Evolutionary conservation across 2,797 vertebrate genomes (phyloP), one percentile per base, ranked within the genome.

Genomic region (Gymnothorax reevesii): DNA sequence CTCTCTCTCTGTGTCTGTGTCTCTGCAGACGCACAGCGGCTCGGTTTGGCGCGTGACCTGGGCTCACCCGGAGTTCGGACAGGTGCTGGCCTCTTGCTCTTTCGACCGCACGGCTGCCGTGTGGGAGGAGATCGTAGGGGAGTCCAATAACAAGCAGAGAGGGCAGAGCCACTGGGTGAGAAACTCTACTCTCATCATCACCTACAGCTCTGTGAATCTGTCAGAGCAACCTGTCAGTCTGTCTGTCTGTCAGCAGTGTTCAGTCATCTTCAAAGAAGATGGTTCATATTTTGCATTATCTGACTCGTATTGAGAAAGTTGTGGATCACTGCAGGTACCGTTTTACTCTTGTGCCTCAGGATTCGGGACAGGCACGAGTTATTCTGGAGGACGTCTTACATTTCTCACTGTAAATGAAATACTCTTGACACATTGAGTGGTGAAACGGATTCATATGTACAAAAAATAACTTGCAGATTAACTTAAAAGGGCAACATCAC

Each of bases 51-150:
- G 98, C 86, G 98, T 99, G 88, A 99, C 98, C 0, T 99, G 98
- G 98, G 98, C 98, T 55, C 98, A 99, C 93, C 98, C 98, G n/a
- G 98, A 99, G 87, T 99, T 99, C 83, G 98, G 99, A 17, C 98
- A 99, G 93, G 97, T 99, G 90, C 92, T 99, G 88, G 98, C 98
- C 49, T 99, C 98, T 88, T 99, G 98, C 90, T 99, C 98, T 1
- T 99, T 99, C 84, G 98, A 99, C 54, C 96, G 98, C 92, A 99
- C 99, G 42, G 99, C 99, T 66, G 99, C 98, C 5, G 98, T 99
- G 0, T 99, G 98, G 98, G 98, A 99, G 93, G 98, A 99, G 95
- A 99, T 99, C 84, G 98, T 99, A 0, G 99, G 99, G n/a, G 98
- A 99, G 87, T 99, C 99, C 55, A 99, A 99, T 54, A 98, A 99